Evolutionary conservation across 2,113 vertebrate species (phyloP).

Genomic region (Xyliphius kryptos): DNA sequence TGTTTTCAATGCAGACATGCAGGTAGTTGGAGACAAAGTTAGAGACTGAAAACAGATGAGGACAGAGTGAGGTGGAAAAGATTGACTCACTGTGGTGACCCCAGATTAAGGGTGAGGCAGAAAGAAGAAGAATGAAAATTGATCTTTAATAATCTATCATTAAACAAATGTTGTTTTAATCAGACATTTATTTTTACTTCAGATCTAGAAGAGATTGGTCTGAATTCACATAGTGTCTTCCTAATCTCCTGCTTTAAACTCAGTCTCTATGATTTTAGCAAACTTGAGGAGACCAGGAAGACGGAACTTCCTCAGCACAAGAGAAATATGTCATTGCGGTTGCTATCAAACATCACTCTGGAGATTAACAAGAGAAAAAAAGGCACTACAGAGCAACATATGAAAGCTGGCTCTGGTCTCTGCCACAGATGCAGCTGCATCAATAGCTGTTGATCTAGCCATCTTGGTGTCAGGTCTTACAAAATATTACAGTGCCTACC

Average conservation of each 20-base stretch:
- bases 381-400: conserved; percentile 50
- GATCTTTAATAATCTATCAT: no score
- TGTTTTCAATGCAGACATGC: no score
- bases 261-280: conserved; percentile 37
- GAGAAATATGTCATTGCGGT: conserved; percentile 34
- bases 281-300: conserved; percentile 41
- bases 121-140: no score
- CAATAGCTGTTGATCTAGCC: conserved; percentile 46
- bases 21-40: no score
- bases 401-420: conserved; percentile 54
- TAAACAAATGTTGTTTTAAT: no score
- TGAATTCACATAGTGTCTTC: conserved; percentile 43
- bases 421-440: conserved; percentile 34
- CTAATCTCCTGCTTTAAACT: conserved; percentile 41
- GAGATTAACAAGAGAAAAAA: conserved; percentile 54
- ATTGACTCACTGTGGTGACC: no score
- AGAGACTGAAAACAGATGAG: no score
- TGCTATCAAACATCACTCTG: conserved; percentile 53
- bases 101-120: no score
- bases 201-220: conserved; percentile 33
- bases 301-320: conserved; percentile 46
- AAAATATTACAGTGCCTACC: conserved; percentile 50
- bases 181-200: no score
- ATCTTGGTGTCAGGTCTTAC: conserved; percentile 49
- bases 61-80: no score